Evolutionary conservation across 2,797 vertebrate genomes (phyloP).

Genomic region (Heliangelus exortis): DNA sequence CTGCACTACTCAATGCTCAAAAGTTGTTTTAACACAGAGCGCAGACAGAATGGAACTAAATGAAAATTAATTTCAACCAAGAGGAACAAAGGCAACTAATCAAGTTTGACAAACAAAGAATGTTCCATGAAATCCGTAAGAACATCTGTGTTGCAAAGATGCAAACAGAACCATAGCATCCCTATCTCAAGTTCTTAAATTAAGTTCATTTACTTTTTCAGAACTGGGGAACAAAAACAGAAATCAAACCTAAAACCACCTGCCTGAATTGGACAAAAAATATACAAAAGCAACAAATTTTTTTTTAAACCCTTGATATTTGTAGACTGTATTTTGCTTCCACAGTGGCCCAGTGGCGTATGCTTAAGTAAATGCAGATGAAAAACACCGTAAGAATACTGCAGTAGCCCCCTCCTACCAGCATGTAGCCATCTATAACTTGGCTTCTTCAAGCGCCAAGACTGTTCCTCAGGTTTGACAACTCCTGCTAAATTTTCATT

Average conservation of each 20-base stretch:
- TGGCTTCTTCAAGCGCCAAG: neutral
- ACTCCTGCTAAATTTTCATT: neutral
- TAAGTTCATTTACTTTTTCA: neutral
- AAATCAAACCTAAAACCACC: neutral
- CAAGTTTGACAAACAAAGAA: neutral
- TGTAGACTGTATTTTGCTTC: neutral
- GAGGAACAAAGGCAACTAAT: neutral
- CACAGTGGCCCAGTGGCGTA: neutral
- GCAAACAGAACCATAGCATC: neutral
- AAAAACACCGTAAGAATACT: conserved; percentile 17
- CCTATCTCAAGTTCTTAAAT: neutral
- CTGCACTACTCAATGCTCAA: neutral
- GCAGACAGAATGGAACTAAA: neutral
- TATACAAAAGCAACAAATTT: neutral
- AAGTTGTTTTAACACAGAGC: neutral
- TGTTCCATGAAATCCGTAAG: neutral
- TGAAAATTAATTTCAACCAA: neutral
- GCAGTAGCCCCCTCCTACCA: neutral
- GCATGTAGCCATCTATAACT: neutral
- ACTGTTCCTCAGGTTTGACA: neutral
- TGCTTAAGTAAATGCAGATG: neutral
- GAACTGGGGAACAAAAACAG: neutral
- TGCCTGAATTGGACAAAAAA: neutral
- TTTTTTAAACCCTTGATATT: neutral
- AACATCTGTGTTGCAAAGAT: neutral